Base-by-base conservation (phyloP, 2,797 vertebrate genomes). In the Ciconia nigra region DNA sequence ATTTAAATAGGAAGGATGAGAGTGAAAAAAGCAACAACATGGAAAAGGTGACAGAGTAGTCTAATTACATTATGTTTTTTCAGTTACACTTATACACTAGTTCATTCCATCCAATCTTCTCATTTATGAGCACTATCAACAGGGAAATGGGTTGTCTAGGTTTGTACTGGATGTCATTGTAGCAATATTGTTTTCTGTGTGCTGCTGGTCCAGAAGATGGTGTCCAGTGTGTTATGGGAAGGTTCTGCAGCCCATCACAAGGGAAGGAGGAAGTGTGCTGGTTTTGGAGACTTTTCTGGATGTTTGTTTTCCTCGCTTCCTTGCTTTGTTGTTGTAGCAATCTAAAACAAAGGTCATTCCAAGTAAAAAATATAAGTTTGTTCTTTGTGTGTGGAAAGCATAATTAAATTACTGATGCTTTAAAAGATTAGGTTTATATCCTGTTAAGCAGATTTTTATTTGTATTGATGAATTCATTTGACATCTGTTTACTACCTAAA, bases 401-500 rank as follows among this genome's bases (percentile, higher is more conserved):
- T 92, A 83, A 92, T 93, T 83, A 73, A 95, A 97, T 96, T 95
- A 74, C 89, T 61, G 25, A 42, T 82, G 79, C 59, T 84, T 94
- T 95, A 91, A 97, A 97, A 95, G 66, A 94, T 77, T 87, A 57
- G 49, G 51, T 93, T 95, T 91, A 92, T 72, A 97, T 94, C 76
- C 90, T 52, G 62, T 92, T 91, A 93, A 93, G 87, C 80, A 95
- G 69, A 88, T 95, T 95, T 96, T 93, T 87, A 92, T 96, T 96
- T 79, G 49, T 96, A 97, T 97, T 97, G 97, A 96, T 96, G 93
- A 96, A 97, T 97, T 97, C 80, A 85, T 97, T 92, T 96, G 95
- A 96, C 96, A 97, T 97, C 91, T 97, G 91, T 96, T 97, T 98
- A 90, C 87, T 93, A 93, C 63, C 28, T 96, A 95, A 97, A 98